Percentiles rank a stretch among this genome's conserved stretches.
phyloP scores from a whole-genome alignment of 2,888 invertebrate genomes.

The Phyllotreta striolata region DNA sequence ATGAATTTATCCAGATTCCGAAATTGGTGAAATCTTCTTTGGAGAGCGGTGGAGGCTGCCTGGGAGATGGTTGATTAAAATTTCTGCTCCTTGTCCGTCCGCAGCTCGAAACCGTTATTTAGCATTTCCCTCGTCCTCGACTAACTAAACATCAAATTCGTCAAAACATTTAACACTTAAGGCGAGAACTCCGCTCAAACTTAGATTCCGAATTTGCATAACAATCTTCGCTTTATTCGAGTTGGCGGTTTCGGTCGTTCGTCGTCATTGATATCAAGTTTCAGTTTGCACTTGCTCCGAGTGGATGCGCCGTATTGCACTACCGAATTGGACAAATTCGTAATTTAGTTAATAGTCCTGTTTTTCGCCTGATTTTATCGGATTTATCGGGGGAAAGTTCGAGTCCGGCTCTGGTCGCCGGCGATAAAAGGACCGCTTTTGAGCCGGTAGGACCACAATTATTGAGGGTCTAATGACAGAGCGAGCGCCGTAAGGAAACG shows the following conservation, averaged over 20 bases:
- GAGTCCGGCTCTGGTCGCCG: constrained; percentile 8
- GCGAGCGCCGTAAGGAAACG: constrained; percentile 21
- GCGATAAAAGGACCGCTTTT: constrained; percentile 27
- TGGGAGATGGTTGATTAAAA: no score
- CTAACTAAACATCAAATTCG: constrained; percentile 29
- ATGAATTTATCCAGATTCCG: no score
- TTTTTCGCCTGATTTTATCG: constrained; percentile 29
- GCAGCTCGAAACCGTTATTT: constrained; percentile 12
- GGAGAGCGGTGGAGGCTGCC: no score
- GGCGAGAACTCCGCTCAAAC: constrained; percentile 28
- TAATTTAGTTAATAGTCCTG: constrained; percentile 42
- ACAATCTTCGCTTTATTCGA: constrained; percentile 30
- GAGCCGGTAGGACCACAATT: constrained; percentile 30
- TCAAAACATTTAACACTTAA: constrained; percentile 27
- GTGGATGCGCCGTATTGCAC: constrained; percentile 2
- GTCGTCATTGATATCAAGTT: constrained; percentile 17
- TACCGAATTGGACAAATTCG: neutral
- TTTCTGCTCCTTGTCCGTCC: neutral
- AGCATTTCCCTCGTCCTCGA: constrained; percentile 12
- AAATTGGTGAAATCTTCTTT: no score
- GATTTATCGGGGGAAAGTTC: constrained; percentile 12
- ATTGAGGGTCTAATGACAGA: constrained; percentile 32
- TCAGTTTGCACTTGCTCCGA: constrained; percentile 23
- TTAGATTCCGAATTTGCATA: constrained; percentile 32
- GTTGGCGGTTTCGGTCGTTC: constrained; percentile 18